These are phyloP conservation scores for Enteromius treurensis DNA, from an alignment of 2,797 vertebrate species.

Conservation along the genomic window DNA sequence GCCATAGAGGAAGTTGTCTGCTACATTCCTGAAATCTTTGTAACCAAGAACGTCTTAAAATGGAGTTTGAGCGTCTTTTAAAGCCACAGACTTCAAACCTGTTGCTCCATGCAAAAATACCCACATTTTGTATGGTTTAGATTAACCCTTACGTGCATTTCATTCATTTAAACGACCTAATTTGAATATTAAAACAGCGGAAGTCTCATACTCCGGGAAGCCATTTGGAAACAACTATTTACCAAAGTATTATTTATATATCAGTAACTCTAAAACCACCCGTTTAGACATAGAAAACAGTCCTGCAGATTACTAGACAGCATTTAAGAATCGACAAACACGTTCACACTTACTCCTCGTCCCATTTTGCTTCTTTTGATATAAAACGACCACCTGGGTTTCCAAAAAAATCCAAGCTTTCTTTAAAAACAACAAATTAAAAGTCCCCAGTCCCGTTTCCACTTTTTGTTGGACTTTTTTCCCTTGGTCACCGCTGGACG, in stretches of 20 bases:
- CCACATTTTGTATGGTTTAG: neutral
- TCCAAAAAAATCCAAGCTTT: conserved; percentile 41
- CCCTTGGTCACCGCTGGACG: conserved; percentile 66
- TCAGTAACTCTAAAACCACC: neutral
- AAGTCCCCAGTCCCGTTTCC: conserved; percentile 37
- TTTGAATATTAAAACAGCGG: conserved; percentile 38
- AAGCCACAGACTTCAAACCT: conserved; percentile 13
- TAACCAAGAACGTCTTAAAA: neutral
- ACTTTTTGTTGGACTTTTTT: neutral
- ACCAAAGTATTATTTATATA: neutral
- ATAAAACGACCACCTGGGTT: conserved; percentile 58
- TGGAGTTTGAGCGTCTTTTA: neutral
- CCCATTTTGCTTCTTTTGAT: conserved; percentile 72
- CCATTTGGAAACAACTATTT: conserved; percentile 19
- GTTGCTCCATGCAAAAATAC: neutral
- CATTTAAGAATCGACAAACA: neutral
- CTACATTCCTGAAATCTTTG: conserved; percentile 32
- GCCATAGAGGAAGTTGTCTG: conserved; percentile 46
- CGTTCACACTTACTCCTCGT: conserved; percentile 78
- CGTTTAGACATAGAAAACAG: neutral
- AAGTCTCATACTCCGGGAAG: conserved; percentile 30
- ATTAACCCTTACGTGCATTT: neutral
- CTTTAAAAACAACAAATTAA: conserved; percentile 39
- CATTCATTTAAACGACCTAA: conserved; percentile 28
- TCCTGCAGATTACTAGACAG: neutral